These are phyloP conservation scores for Turdus rufiventris DNA, from an alignment of 2,113 vertebrate species.

Conservation along the genomic window DNA sequence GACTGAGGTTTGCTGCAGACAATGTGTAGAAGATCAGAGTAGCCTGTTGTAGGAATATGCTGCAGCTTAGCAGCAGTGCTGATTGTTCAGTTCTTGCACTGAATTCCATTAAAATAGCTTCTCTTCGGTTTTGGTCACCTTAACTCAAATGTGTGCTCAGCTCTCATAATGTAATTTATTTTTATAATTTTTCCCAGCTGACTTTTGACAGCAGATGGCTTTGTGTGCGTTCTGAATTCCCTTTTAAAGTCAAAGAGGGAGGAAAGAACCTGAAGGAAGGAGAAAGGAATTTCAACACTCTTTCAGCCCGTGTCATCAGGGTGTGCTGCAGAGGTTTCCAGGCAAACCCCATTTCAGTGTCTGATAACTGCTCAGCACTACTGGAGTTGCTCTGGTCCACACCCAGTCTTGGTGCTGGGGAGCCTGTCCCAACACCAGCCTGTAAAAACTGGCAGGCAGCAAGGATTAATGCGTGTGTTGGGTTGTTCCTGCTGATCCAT, in stretches of 20 bases:
- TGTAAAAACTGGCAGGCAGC: neutral
- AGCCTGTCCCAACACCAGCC: neutral
- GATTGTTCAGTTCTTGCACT: neutral
- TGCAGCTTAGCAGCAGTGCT: neutral
- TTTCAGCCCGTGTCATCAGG: accelerated
- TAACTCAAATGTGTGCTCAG: neutral
- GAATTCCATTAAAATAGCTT: neutral
- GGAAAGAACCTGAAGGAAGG: neutral
- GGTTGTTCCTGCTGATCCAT: neutral
- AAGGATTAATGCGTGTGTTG: accelerated
- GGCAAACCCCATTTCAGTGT: neutral
- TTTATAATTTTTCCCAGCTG: neutral
- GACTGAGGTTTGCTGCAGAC: neutral
- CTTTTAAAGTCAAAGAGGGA: neutral
- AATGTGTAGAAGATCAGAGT: neutral
- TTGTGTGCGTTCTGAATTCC: neutral
- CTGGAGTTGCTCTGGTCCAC: neutral
- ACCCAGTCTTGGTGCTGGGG: neutral
- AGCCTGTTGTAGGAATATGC: neutral
- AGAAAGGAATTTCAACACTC: neutral
- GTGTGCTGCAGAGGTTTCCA: neutral
- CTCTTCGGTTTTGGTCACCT: neutral
- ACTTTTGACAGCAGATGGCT: neutral
- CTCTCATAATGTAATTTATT: neutral
- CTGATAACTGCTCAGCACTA: neutral